Evolutionary conservation across 2,888 invertebrate species (phyloP), one percentile per base, ranked within the genome.

Genomic region (Anthoptus insignis): DNA sequence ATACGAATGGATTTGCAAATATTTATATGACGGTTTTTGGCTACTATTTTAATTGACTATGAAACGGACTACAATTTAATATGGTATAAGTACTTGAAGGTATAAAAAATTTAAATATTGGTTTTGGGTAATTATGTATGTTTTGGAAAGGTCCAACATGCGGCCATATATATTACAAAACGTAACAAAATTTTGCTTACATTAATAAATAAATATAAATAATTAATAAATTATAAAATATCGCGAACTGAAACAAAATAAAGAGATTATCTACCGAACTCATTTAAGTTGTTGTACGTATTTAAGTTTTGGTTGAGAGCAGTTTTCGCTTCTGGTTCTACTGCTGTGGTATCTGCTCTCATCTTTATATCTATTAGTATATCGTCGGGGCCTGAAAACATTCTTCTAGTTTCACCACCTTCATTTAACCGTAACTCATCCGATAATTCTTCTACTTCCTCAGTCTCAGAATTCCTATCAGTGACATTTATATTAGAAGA

Each of bases 251-350:
- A 47, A n/a, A 47, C n/a, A 49, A 27, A 22, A 49, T 49, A 49
- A 49, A 24, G n/a, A 27, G 49, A 27, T 49, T 59, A 59, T 59
- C 39, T 59, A 59, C 59, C 59, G 24, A 59, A 59, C 50, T 58
- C 27, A 32, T 52, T 29, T 49, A 27, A 39, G 37, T 37, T 37
- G 37, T 16, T 50, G 37, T 24, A 19, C 16, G 27, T 9, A 19
- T 56, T 56, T 22, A 56, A 29, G 14, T 42, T 57, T 22, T 14
- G 42, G 11, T 32, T 19, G 24, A 22, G 47, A 8, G 47, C n/a
- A 27, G 19, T 27, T 37, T 37, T 63, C 5, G 37, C 47, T 37
- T 34, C 27, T 16, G 32, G 16, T 22, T 21, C 22, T 13, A 3
- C 22, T 13, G 6, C 24, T 5, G 22, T 19, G 21, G 50, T 22